These are phyloP conservation scores for Cataglyphis rosenhaueri DNA, from an alignment of 2,888 invertebrate species.

Conservation along the genomic window DNA sequence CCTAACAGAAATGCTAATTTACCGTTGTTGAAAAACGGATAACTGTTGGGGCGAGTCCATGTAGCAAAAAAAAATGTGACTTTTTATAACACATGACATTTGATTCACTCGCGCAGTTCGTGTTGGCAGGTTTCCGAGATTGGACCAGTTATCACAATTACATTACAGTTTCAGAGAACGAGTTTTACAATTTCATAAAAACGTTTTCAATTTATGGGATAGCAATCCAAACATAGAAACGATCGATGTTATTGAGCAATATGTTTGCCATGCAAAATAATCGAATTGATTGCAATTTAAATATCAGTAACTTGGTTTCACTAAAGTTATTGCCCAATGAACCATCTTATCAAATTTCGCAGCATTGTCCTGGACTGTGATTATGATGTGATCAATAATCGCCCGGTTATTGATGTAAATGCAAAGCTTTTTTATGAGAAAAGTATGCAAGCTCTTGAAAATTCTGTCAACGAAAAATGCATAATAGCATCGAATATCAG, in stretches of 20 bases:
- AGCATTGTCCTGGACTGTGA: background rate
- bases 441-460: background rate
- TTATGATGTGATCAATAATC: background rate
- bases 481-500: background rate
- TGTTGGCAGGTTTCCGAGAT: background rate
- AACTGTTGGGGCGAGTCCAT: background rate
- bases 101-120: background rate
- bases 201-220: background rate
- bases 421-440: background rate
- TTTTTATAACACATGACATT: background rate
- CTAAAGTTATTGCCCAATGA: background rate
- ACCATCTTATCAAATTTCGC: background rate
- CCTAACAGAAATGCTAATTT: background rate
- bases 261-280: background rate
- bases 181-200: conserved; percentile 11
- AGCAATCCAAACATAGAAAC: background rate
- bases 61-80: background rate
- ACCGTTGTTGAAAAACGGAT: background rate
- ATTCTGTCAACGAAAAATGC: background rate
- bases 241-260: background rate
- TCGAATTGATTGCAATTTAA: background rate
- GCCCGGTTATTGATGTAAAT: background rate
- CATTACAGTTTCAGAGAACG: background rate
- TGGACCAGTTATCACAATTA: background rate
- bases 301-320: background rate